Evolutionary conservation across 2,113 vertebrate genomes (phyloP).

Genomic region (Leptobrachium leishanense): DNA sequence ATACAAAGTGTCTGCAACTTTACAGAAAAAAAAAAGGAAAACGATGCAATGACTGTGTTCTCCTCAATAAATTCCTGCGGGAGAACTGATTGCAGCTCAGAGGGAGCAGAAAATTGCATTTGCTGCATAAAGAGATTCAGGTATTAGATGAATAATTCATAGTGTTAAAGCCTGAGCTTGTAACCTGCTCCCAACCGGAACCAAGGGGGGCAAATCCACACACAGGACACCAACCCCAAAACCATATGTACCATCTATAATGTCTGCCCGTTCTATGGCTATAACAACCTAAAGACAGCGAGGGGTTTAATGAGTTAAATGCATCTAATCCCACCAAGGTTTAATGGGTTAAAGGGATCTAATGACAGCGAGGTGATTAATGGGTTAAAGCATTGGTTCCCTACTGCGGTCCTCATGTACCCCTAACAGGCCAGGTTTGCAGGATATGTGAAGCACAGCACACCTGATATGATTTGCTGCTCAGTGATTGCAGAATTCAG

Average conservation of each 20-base stretch:
- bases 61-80: constrained; percentile 43
- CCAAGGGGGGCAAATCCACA: background rate
- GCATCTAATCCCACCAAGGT: background rate
- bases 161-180: constrained; percentile 15
- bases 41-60: background rate
- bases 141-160: constrained; percentile 46
- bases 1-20: too few species aligned
- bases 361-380: background rate
- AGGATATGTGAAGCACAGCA: too few species aligned
- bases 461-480: too few species aligned
- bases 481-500: too few species aligned
- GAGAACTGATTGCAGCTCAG: constrained; percentile 42
- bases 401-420: too few species aligned
- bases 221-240: background rate
- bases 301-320: background rate
- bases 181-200: constrained; percentile 26
- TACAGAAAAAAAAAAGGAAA: background rate
- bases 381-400: background rate
- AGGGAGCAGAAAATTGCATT: constrained; percentile 50
- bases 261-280: background rate
- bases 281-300: background rate
- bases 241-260: background rate
- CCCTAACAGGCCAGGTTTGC: too few species aligned
- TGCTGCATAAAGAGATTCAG: constrained; percentile 48
- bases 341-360: background rate